Evolutionary conservation across 2,797 vertebrate species (phyloP).

Genomic region (Semaprochilodus insignis): DNA sequence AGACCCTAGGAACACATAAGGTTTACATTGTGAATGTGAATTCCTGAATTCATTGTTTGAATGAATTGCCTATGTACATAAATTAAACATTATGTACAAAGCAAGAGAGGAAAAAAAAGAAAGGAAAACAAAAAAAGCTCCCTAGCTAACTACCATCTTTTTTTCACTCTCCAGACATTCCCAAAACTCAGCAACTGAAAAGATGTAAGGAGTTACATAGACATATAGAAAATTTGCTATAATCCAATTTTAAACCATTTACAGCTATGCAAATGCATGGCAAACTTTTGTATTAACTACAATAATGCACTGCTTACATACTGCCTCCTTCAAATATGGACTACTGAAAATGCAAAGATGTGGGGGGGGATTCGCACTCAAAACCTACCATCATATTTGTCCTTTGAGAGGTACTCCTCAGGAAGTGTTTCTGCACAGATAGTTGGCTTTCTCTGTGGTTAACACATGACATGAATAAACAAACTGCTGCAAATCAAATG

Average conservation of each 20-base stretch:
- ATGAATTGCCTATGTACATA: not conserved
- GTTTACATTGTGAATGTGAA: not conserved
- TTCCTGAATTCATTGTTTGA: not conserved
- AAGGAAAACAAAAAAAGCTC: no score
- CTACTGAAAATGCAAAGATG: not conserved
- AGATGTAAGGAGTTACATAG: no score
- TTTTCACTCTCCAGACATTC: not conserved
- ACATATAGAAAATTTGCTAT: not conserved
- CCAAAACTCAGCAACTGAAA: not conserved
- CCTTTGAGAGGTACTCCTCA: constrained; percentile 56
- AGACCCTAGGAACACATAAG: constrained; percentile 48
- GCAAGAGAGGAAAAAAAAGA: not conserved
- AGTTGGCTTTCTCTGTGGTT: constrained; percentile 57
- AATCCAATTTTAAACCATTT: no score
- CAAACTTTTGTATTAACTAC: not conserved
- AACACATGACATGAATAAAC: constrained; percentile 5
- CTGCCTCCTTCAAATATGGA: not conserved
- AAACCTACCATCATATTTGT: constrained; percentile 63
- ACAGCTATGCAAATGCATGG: not conserved
- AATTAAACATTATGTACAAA: not conserved
- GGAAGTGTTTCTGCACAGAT: constrained; percentile 35
- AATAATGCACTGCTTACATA: not conserved
- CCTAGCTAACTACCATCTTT: no score
- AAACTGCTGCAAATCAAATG: not conserved
- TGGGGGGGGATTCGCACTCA: not conserved